phyloP scores from a whole-genome alignment of 2,113 vertebrate genomes.

The Montifringilla adamsi region DNA sequence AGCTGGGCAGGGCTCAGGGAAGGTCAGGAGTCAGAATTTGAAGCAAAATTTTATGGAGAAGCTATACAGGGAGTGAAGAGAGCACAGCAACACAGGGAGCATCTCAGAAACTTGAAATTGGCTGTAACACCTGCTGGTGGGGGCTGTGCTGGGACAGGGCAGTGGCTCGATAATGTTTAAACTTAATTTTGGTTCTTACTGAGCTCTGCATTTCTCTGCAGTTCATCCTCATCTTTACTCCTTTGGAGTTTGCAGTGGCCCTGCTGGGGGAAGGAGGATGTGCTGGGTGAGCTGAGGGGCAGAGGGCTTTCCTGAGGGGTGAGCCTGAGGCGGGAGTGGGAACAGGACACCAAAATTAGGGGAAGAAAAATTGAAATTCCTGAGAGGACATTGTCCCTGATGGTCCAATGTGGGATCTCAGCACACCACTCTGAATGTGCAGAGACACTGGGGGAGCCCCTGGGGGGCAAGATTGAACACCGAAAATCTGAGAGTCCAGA shows the following conservation, averaged over 20 bases:
- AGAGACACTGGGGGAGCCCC: too few species aligned
- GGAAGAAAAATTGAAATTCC: not conserved
- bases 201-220: not conserved
- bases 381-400: not conserved
- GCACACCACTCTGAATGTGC: too few species aligned
- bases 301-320: not conserved
- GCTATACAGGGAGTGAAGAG: not conserved
- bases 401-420: too few species aligned
- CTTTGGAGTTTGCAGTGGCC: not conserved
- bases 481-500: too few species aligned
- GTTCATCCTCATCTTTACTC: not conserved
- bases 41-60: not conserved
- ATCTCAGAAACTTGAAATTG: not conserved
- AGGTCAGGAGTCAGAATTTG: not conserved
- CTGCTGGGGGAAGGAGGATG: not conserved
- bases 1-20: not conserved
- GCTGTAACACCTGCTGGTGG: fast-evolving
- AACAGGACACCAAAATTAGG: not conserved
- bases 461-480: too few species aligned
- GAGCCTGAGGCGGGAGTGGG: not conserved
- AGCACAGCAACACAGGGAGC: not conserved
- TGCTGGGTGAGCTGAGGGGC: fast-evolving
- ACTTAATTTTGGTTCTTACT: not conserved
- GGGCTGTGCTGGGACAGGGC: not conserved
- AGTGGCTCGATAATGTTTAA: not conserved